Conservation (phyloP, 2,888 invertebrate genomes). For the Acronicta alni region DNA sequence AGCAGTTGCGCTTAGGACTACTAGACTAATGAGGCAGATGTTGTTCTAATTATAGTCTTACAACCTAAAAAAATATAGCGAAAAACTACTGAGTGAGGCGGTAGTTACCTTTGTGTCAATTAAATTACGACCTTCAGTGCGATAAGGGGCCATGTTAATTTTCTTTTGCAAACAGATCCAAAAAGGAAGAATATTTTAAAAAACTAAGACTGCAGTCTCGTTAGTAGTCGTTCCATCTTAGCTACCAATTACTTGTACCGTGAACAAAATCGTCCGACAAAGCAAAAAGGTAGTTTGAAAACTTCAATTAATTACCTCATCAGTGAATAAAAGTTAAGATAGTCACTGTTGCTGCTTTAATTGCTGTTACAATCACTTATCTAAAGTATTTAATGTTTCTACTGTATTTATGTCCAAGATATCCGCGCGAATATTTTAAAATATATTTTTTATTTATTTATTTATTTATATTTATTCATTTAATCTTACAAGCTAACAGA, state of each 20-base stretch:
- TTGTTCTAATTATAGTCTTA: too few relatives aligned
- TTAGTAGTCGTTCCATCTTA: constrained; percentile 34
- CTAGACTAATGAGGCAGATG: too few relatives aligned
- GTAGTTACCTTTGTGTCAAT: background rate
- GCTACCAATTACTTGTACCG: constrained; percentile 37
- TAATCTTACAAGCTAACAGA: too few relatives aligned
- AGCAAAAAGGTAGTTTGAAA: constrained; percentile 56
- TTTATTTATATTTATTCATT: too few relatives aligned
- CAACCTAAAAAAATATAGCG: too few relatives aligned
- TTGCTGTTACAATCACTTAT: constrained; percentile 31
- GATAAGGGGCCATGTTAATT: background rate
- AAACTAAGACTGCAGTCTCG: constrained; percentile 17
- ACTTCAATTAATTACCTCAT: constrained; percentile 67
- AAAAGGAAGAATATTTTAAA: background rate
- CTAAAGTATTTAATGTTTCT: constrained; percentile 1
- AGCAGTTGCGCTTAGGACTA: too few relatives aligned
- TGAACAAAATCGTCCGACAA: constrained; percentile 48
- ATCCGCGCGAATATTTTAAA: too few relatives aligned
- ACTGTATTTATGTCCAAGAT: too few relatives aligned
- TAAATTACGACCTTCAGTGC: background rate
- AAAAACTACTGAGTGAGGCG: too few relatives aligned
- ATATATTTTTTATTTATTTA: too few relatives aligned
- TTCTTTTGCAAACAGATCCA: background rate
- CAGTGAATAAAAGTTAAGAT: constrained; percentile 50
- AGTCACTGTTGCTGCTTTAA: constrained; percentile 27